Evolutionary conservation across 2,888 invertebrate species (phyloP), one percentile per base, ranked within the genome.

Genomic region (Cantharis rufa): DNA sequence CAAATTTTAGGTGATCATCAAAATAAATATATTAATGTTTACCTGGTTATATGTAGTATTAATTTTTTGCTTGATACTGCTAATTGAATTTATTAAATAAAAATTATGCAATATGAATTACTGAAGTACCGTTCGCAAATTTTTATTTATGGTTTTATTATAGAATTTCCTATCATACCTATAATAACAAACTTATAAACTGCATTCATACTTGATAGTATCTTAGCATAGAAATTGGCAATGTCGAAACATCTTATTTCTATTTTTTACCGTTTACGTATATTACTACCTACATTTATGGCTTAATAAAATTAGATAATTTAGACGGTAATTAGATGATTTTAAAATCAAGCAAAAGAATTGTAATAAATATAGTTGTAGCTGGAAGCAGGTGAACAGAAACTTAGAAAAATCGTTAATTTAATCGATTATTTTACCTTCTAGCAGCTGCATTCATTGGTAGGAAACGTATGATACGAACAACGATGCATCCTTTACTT

Each of bases 401-500:
- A 62, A 69, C 72, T 74, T 79, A 75, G 78, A 70, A 70, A 78
- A 76, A 74, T 81, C 80, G 81, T 80, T 81, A 80, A 82, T 80
- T 79, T 80, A 70, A 71, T 73, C 78, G 74, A 78, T 76, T 78
- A 64, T 66, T 71, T 15, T 48, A 71, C 62, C 18, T 10, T 27
- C 15, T 68, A 72, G 76, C 78, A 72, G 78, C 71, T 69, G 72
- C 77, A 27, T 15, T 48, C 48, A 48, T 48, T 48, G 48, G 48
- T 48, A 48, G 48, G 48, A 48, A 48, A 48, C 48, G n/a, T n/a
- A 48, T 48, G 48, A 48, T 48, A 48, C n/a, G n/a, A 48, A n/a
- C 48, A n/a, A n/a, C n/a, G n/a, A 48, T 48, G n/a, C n/a, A 48
- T 48, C 7, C 48, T 48, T n/a, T n/a, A n/a, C n/a, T n/a, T 48